Evolutionary conservation across 2,888 invertebrate species (phyloP), one percentile per base, ranked within the genome.

Genomic region (Drosophila cognata): DNA sequence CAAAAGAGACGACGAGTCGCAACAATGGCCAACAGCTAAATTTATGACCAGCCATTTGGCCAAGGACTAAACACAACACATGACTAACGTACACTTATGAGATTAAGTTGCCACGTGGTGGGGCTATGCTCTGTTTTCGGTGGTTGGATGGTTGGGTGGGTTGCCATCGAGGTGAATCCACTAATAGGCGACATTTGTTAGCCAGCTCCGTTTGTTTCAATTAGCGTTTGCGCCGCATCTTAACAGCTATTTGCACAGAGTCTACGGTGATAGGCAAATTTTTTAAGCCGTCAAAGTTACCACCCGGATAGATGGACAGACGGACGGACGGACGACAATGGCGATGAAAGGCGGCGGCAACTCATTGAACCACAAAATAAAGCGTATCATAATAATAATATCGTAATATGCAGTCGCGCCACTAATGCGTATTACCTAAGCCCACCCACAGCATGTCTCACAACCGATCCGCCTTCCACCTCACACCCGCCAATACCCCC

Each of bases 301-400:
- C 85, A 85, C 84, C 86, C 90, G 48, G 68, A 35, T 51, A n/a
- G 31, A 46, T 35, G 21, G 36, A 25, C 29, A 13, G 7, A 35
- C 25, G 18, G 13, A 6, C 16, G 7, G 7, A 52, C 31, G 36
- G 61, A 62, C 38, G 51, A 53, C 31, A 46, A 67, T 29, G 35
- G 60, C 48, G 77, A 71, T 77, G 81, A 80, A 81, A 79, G 73
- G 71, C 71, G 74, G 63, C 81, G 71, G 67, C 84, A 70, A 83
- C 79, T 82, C 92, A 91, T 90, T 92, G 91, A 91, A 92, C 91
- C 91, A 92, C 90, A 88, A 88, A 91, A 92, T 92, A 91, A 91
- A 92, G 91, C 91, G 79, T 92, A 92, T 91, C 91, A 91, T 87
- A 88, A 92, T 91, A 92, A 92, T 90, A 91, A 92, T 88, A 87